phyloP scores from a whole-genome alignment of 2,113 vertebrate genomes.

The Gallinago undulata region DNA sequence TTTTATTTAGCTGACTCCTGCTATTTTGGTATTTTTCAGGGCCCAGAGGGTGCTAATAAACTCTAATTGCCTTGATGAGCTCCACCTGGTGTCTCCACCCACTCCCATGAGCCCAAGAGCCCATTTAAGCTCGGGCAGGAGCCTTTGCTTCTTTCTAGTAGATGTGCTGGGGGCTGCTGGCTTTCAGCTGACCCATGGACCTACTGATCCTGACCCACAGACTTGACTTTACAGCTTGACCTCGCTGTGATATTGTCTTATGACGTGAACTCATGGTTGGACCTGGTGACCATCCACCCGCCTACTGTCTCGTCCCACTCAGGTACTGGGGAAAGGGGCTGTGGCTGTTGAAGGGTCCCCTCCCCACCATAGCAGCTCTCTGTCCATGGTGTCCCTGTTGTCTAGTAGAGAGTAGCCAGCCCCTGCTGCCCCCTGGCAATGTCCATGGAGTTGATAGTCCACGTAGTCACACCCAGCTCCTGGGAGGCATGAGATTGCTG shows the following conservation, averaged over 20 bases:
- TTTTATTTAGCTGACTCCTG: neutral
- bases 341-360: rapidly evolving
- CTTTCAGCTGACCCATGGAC: neutral
- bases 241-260: rapidly evolving
- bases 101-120: neutral
- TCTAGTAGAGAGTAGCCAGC: neutral
- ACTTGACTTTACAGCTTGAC: neutral
- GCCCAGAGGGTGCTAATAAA: neutral
- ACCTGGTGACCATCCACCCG: neutral
- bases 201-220: rapidly evolving
- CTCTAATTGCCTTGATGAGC: neutral
- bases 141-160: rapidly evolving
- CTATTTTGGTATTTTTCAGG: neutral
- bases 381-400: neutral
- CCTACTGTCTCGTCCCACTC: neutral
- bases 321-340: neutral
- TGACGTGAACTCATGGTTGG: neutral
- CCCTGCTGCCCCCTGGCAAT: neutral
- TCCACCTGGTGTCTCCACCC: neutral
- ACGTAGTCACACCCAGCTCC: neutral
- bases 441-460: neutral
- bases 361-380: neutral
- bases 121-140: neutral
- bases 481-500: neutral
- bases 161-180: neutral